These are phyloP conservation scores for Chelon labrosus DNA, from an alignment of 2,797 vertebrate genomes.

Conservation along the genomic window DNA sequence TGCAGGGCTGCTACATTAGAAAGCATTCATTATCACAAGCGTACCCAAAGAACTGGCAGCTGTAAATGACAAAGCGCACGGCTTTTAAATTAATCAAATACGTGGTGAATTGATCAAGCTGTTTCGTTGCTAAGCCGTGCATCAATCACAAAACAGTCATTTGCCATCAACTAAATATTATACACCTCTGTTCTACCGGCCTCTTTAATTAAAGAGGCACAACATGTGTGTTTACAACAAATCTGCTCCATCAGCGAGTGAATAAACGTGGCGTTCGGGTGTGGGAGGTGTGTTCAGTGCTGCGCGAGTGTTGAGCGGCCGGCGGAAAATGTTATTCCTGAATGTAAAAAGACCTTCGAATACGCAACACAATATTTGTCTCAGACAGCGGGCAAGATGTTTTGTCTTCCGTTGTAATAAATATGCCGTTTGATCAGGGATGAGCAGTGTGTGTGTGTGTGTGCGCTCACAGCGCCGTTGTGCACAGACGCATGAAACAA, in stretches of 20 bases:
- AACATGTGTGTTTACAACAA: background rate
- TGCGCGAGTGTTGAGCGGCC: constrained; percentile 40
- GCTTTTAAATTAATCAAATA: too few relatives aligned
- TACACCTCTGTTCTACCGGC: background rate
- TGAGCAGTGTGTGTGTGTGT: constrained; percentile 17
- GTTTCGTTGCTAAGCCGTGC: too few relatives aligned
- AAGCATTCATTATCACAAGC: too few relatives aligned
- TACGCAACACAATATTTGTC: constrained; percentile 22
- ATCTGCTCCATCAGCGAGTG: constrained; percentile 5
- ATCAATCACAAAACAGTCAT: too few relatives aligned
- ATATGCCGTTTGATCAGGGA: constrained; percentile 49
- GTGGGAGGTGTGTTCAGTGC: constrained; percentile 53
- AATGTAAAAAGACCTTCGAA: constrained; percentile 21
- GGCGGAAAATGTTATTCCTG: constrained; percentile 44
- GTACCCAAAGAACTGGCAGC: too few relatives aligned
- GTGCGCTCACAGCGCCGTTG: background rate
- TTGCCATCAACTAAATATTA: background rate
- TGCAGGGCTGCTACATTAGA: too few relatives aligned
- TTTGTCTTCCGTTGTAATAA: constrained; percentile 39
- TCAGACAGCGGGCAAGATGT: constrained; percentile 10
- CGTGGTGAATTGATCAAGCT: too few relatives aligned
- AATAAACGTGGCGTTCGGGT: constrained; percentile 26
- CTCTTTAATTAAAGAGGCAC: constrained; percentile 16
- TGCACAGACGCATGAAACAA: constrained; percentile 56
- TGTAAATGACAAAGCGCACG: too few relatives aligned